These are phyloP conservation scores for Petrocephalus microphthalmus DNA, from an alignment of 2,113 vertebrate genomes.

Conservation along the genomic window DNA sequence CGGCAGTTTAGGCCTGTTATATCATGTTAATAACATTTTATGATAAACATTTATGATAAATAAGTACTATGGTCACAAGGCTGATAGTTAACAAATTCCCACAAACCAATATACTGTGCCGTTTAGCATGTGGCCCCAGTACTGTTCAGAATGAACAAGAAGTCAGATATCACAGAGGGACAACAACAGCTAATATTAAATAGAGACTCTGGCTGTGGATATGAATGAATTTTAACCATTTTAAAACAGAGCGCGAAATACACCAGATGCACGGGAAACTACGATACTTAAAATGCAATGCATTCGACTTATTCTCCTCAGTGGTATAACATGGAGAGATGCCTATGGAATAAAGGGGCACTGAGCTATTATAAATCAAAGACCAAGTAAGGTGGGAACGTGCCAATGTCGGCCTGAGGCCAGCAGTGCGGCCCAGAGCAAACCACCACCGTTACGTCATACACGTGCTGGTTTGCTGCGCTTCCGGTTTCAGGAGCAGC, in stretches of 20 bases:
- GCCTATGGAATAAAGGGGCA: neutral
- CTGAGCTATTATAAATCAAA: neutral
- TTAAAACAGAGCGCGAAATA: neutral
- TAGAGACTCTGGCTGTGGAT: neutral
- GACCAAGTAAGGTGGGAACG: neutral
- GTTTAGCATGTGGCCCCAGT: no score
- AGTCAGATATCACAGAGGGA: neutral
- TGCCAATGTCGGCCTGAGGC: neutral
- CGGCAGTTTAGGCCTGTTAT: constrained; percentile 11
- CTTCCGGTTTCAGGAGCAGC: neutral
- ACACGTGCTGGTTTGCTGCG: neutral
- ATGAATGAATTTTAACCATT: neutral
- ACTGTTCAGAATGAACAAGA: neutral
- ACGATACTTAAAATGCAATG: neutral
- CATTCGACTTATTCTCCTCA: neutral
- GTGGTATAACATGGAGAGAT: neutral
- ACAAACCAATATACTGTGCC: neutral
- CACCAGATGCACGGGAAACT: neutral
- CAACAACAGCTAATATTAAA: neutral
- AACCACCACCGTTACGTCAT: no score
- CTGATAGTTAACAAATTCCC: neutral
- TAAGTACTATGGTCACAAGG: neutral
- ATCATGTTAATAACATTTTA: constrained; percentile 11
- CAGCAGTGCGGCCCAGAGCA: neutral
- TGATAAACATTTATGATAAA: neutral